Evolutionary conservation across 2,797 vertebrate genomes (phyloP).

Genomic region (Chelonia mydas): DNA sequence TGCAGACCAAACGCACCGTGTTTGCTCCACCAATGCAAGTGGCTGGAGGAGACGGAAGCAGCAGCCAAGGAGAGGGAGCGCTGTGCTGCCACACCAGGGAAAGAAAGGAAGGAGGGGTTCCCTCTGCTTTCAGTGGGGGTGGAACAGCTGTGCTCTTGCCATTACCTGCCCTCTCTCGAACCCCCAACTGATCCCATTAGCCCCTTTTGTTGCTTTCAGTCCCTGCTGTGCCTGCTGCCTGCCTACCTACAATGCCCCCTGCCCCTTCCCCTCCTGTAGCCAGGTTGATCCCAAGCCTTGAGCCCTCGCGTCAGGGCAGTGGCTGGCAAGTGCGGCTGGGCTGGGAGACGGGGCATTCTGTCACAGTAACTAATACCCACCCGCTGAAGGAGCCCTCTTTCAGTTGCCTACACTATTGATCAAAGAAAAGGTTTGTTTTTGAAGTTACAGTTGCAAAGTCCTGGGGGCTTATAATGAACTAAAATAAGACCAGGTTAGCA

Average conservation of each 20-base stretch:
- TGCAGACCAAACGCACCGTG: fast-evolving
- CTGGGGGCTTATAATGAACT: constrained; percentile 53
- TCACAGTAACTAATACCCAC: constrained; percentile 61
- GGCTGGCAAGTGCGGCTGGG: fast-evolving
- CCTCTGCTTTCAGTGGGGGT: fast-evolving
- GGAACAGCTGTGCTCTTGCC: neutral
- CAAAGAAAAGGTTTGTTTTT: constrained; percentile 45
- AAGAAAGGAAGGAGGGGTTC: fast-evolving
- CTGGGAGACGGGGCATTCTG: constrained; percentile 51
- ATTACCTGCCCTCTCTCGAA: neutral
- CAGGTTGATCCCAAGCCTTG: neutral
- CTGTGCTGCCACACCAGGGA: fast-evolving
- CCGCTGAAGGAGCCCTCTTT: constrained; percentile 68
- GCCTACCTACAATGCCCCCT: neutral
- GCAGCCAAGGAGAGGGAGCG: neutral
- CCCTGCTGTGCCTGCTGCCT: neutral
- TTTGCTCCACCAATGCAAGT: neutral
- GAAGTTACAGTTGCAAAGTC: constrained; percentile 54
- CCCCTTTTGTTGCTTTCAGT: fast-evolving
- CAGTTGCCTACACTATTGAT: constrained; percentile 67
- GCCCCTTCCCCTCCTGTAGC: neutral
- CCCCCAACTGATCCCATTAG: fast-evolving
- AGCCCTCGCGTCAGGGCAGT: fast-evolving
- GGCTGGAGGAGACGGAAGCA: neutral
- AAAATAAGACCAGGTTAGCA: constrained; percentile 65